Evolutionary conservation across 2,113 vertebrate genomes (phyloP).

Genomic region (Hypanus sabinus): DNA sequence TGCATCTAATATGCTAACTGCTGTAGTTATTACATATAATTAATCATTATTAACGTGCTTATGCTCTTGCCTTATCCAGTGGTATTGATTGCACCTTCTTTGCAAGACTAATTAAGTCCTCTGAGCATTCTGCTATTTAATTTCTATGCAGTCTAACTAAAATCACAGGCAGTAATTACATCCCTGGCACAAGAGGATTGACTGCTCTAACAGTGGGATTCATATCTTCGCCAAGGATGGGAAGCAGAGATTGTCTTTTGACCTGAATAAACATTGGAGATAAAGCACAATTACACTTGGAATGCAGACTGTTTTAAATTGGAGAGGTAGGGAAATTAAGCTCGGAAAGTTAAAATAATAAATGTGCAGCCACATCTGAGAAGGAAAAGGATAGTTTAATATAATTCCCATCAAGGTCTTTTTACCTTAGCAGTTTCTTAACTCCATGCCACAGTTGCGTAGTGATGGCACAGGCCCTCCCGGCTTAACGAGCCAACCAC

Average conservation of each 20-base stretch:
- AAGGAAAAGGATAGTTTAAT: neutral
- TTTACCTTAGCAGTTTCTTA: no score
- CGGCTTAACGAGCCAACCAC: no score
- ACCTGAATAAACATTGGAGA: neutral
- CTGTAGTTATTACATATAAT: neutral
- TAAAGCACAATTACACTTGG: neutral
- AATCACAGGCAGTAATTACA: constrained; percentile 32
- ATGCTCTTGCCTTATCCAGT: neutral
- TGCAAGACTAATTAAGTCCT: neutral
- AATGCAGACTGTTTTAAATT: neutral
- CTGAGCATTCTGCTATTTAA: constrained; percentile 9
- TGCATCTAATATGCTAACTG: neutral
- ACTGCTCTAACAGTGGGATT: constrained; percentile 7
- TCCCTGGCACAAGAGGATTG: neutral
- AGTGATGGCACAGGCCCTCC: no score
- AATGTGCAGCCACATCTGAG: neutral
- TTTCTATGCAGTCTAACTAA: neutral
- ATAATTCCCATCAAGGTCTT: no score
- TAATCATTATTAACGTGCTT: neutral
- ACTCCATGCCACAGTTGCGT: no score
- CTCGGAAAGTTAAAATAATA: neutral
- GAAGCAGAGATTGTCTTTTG: neutral
- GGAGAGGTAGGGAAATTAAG: neutral
- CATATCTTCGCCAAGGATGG: neutral
- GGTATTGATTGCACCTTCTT: neutral